phyloP scores from a whole-genome alignment of 1,140 invertebrate genomes.

The Pinna nobilis region DNA sequence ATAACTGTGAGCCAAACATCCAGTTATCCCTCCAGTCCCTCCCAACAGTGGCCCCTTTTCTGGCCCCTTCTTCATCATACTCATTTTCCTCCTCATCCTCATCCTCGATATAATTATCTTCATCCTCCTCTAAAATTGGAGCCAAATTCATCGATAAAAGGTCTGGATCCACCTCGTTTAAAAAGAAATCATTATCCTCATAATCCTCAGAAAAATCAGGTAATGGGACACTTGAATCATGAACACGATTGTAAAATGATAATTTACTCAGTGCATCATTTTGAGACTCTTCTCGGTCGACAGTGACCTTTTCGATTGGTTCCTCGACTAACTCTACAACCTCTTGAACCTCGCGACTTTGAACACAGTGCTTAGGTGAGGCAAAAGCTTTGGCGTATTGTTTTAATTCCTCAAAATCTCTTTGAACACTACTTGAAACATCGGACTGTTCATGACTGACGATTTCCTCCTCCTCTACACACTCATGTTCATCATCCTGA shows the following conservation, averaged over 20 bases:
- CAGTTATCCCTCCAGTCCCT: constrained; percentile 61
- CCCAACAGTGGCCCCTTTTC: constrained; percentile 26
- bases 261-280: constrained; percentile 54
- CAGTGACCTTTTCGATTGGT: constrained; percentile 41
- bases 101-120: constrained; percentile 62
- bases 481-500: constrained; percentile 15
- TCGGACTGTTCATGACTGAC: no score
- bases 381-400: constrained; percentile 56
- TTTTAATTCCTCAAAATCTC: constrained; percentile 63
- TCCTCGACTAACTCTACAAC: constrained; percentile 47
- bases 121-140: constrained; percentile 68
- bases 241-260: constrained; percentile 55
- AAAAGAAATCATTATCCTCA: constrained; percentile 58
- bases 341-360: constrained; percentile 45
- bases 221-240: constrained; percentile 46
- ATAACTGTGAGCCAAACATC: constrained; percentile 58
- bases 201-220: constrained; percentile 61
- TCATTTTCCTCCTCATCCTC: constrained; percentile 44
- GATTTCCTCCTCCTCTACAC: constrained; percentile 5
- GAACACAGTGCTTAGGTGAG: constrained; percentile 42
- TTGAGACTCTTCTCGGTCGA: constrained; percentile 49
- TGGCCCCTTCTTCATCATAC: constrained; percentile 18
- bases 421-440: constrained; percentile 20
- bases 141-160: constrained; percentile 68
- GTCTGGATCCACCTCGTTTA: constrained; percentile 65